Conservation (phyloP, 1,140 invertebrate species). For the Bradysia coprophila region DNA sequence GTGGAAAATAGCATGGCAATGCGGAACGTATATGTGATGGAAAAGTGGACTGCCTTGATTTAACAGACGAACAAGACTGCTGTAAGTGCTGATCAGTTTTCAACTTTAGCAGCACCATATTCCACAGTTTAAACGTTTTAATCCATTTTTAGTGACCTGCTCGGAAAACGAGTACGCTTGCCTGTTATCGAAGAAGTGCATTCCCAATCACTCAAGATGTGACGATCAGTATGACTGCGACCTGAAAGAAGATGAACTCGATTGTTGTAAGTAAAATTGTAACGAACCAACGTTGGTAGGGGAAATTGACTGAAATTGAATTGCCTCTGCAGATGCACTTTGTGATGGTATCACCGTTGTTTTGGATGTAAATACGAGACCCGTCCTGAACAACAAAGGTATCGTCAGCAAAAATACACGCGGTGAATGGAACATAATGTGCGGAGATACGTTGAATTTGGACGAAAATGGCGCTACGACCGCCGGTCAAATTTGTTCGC, state of each 20-base stretch:
- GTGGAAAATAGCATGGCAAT: background rate
- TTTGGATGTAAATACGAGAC: slow-evolving; percentile 33
- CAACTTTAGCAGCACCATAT: too few relatives aligned
- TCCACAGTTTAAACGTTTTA: too few relatives aligned
- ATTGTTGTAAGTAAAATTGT: slow-evolving; percentile 37
- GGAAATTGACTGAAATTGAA: background rate
- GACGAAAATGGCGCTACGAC: slow-evolving; percentile 12
- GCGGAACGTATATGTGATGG: slow-evolving; percentile 46
- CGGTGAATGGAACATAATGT: slow-evolving; percentile 39
- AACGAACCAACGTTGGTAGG: too few relatives aligned
- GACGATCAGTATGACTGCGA: slow-evolving; percentile 38
- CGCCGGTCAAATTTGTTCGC: slow-evolving; percentile 4
- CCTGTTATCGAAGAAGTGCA: slow-evolving; percentile 28
- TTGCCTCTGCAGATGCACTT: slow-evolving; percentile 34
- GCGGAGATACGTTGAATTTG: slow-evolving; percentile 25
- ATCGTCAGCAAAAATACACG: slow-evolving; percentile 33
- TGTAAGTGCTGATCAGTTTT: too few relatives aligned
- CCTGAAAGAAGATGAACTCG: slow-evolving; percentile 49
- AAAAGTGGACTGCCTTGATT: slow-evolving; percentile 53
- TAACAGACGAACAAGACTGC: slow-evolving; percentile 55
- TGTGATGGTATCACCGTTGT: slow-evolving; percentile 36
- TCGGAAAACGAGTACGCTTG: slow-evolving; percentile 12
- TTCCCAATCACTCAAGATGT: slow-evolving; percentile 35
- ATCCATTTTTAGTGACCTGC: slow-evolving; percentile 1
- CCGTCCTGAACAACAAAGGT: slow-evolving; percentile 34